Percentiles rank a stretch among this genome's conserved stretches.
Conservation (phyloP, 2,113 vertebrate genomes). For the Vidua chalybeata region DNA sequence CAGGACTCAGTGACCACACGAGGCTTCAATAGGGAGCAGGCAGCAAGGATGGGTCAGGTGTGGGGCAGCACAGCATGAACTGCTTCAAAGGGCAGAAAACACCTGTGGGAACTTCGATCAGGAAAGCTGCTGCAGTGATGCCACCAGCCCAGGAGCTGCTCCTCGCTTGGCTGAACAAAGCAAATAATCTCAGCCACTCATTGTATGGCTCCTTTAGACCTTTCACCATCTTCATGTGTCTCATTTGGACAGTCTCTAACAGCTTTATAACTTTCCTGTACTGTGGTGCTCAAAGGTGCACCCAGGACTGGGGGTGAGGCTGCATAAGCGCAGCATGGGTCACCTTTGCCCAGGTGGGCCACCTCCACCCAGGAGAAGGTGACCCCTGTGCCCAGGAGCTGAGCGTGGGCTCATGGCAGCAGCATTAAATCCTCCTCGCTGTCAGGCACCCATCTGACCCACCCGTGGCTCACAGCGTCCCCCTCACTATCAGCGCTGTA, state of each 20-base stretch:
- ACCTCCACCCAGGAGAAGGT: background rate
- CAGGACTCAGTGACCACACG: rapidly evolving
- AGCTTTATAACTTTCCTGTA: background rate
- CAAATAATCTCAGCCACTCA: background rate
- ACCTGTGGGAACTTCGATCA: rapidly evolving
- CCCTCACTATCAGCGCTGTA: background rate
- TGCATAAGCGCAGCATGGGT: rapidly evolving
- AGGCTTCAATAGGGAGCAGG: background rate
- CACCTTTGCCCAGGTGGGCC: background rate
- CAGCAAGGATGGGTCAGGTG: background rate
- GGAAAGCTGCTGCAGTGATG: background rate
- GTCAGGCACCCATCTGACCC: rapidly evolving
- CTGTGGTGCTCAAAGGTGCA: background rate
- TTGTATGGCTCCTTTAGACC: background rate
- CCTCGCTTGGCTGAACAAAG: background rate
- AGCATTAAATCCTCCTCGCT: background rate
- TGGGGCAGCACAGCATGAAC: rapidly evolving
- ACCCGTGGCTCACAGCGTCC: background rate
- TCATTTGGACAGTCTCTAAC: background rate
- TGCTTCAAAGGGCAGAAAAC: background rate
- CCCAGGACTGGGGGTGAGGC: background rate
- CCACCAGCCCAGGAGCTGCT: background rate
- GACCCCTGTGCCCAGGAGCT: background rate
- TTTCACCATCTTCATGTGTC: background rate
- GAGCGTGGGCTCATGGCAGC: rapidly evolving